Evolutionary conservation across 2,113 vertebrate species (phyloP).

Genomic region (Halichoerus grypus): DNA sequence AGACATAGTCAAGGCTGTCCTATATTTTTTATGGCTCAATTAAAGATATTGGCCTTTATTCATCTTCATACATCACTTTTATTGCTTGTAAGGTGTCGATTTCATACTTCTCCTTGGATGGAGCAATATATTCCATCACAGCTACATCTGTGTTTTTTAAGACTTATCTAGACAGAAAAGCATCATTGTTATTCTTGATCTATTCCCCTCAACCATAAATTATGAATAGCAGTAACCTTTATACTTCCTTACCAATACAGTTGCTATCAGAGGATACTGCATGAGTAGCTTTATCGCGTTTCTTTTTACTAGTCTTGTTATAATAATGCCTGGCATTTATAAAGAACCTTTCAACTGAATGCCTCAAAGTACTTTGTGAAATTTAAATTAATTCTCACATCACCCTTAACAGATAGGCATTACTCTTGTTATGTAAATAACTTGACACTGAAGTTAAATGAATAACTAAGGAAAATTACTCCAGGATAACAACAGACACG

Average conservation of each 20-base stretch:
- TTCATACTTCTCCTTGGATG: constrained; percentile 51
- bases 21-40: constrained; percentile 10
- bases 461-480: constrained; percentile 49
- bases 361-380: constrained; percentile 58
- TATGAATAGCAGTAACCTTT: constrained; percentile 72
- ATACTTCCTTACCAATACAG: background rate
- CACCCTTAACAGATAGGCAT: constrained; percentile 52
- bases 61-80: constrained; percentile 46
- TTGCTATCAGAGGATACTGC: constrained; percentile 45
- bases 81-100: constrained; percentile 17
- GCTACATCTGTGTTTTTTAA: constrained; percentile 5
- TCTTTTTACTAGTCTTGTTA: constrained; percentile 54
- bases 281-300: constrained; percentile 39
- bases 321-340: constrained; percentile 72
- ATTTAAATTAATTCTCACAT: constrained; percentile 74
- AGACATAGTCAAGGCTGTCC: background rate
- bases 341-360: constrained; percentile 49
- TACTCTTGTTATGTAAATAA: constrained; percentile 72
- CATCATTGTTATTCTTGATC: constrained; percentile 70
- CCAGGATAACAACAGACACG: background rate
- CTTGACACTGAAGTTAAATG: constrained; percentile 60
- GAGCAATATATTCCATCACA: background rate
- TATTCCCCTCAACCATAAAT: constrained; percentile 67
- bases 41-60: constrained; percentile 26
- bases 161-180: constrained; percentile 20